Percentiles rank a stretch among this genome's conserved stretches.
Evolutionary conservation across 2,797 vertebrate genomes (phyloP).

Genomic region (Syndactyla subalaris): DNA sequence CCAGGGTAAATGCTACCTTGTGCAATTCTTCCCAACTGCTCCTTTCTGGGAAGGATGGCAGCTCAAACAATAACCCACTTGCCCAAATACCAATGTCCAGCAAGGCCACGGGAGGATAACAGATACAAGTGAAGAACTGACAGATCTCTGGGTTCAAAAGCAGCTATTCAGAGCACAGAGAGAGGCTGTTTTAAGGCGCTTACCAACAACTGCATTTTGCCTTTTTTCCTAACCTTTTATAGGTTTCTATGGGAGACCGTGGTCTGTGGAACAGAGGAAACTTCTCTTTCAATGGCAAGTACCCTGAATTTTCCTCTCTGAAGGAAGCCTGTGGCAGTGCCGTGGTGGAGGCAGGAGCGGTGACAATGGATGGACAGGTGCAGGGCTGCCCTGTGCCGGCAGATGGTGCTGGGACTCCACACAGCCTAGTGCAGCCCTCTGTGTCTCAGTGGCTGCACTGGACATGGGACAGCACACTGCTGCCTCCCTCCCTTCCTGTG

Average conservation of each 20-base stretch:
- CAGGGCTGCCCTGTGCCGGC: neutral
- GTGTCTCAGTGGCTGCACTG: neutral
- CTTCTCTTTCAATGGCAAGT: constrained; percentile 88
- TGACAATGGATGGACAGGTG: neutral
- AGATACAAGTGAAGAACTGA: neutral
- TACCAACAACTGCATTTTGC: neutral
- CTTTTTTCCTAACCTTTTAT: neutral
- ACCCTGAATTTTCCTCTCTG: neutral
- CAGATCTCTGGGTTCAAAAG: neutral
- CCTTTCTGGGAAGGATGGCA: neutral
- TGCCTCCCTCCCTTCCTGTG: neutral
- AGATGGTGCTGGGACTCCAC: constrained; percentile 27
- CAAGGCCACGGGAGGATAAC: neutral
- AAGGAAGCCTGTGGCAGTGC: neutral
- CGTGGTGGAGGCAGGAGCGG: neutral
- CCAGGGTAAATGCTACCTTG: neutral
- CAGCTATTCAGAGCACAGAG: neutral
- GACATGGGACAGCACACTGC: neutral
- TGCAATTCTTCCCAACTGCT: neutral
- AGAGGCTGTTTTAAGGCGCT: neutral
- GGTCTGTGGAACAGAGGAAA: constrained; percentile 89
- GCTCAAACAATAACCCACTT: neutral
- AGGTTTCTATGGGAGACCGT: constrained; percentile 90
- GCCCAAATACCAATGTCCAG: neutral
- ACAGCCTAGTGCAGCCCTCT: neutral